Base-by-base conservation (phyloP, 2,888 invertebrate species). In the Sarcophaga caerulescens region DNA sequence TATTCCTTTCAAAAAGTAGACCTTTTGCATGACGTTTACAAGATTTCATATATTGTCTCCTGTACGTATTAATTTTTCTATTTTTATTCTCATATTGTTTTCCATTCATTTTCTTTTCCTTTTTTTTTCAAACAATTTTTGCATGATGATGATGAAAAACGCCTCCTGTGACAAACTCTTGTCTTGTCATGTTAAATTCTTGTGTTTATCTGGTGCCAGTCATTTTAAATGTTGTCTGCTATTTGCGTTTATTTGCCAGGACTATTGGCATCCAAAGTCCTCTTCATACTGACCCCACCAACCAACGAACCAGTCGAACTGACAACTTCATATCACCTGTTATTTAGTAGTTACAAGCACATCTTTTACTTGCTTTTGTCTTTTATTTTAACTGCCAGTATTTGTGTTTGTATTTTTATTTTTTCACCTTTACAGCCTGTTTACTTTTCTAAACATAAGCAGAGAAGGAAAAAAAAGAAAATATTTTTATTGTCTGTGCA, bases 261-360 rank as follows among this genome's bases (percentile, higher is more conserved):
- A 78, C 80, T 75, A 78, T 86, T 86, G 81, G 66, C 84, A 84
- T 71, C 60, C 68, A 79, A 78, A 82, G 60, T 78, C 70, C 60
- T 44, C 59, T 81, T 35, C 52, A 52, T 52, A 52, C 17, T 52
- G 52, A 52, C 52, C 35, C 12, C 52, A 52, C 52, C 52, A 52
- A 52, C 52, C 52, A 47, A 10, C 47, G 12, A 47, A 47, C 52
- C 12, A 52, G 12, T 3, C 60, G 74, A 81, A 78, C 81, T 68
- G 69, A 77, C 80, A 80, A 86, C 77, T 84, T 74, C 65, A 70
- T 83, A 84, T 84, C 77, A 86, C 80, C 83, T 85, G 80, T 85
- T 85, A 83, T 85, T 81, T 83, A 77, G 65, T 81, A 75, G 74
- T 80, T 76, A 70, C 21, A 12, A 62, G 74, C 25, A 35, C 6